Evolutionary conservation across 2,797 vertebrate species (phyloP).

Genomic region (Nyctalus aviator): DNA sequence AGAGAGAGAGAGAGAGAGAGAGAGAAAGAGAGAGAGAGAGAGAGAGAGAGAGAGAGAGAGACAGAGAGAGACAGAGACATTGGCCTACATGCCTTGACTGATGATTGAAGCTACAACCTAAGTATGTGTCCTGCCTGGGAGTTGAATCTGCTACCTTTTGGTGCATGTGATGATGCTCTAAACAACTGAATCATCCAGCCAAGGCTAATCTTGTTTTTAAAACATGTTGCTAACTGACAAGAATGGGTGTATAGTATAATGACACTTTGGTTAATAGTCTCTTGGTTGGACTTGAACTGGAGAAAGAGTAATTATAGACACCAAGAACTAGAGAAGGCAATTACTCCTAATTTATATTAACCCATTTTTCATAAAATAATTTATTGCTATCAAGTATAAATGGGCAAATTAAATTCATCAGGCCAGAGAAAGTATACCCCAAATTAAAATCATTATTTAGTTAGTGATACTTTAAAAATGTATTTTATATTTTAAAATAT

Average conservation of each 20-base stretch:
- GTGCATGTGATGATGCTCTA: neutral
- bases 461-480: slow-evolving; percentile 30
- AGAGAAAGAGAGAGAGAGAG: neutral
- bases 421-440: neutral
- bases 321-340: neutral
- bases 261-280: neutral
- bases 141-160: neutral
- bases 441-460: slow-evolving; percentile 22
- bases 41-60: too few species aligned
- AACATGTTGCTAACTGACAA: neutral
- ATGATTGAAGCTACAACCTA: neutral
- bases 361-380: neutral
- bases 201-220: neutral
- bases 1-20: too few species aligned
- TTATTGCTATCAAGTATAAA: neutral
- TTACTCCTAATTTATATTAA: slow-evolving; percentile 21
- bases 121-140: neutral
- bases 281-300: neutral
- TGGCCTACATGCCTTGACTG: neutral
- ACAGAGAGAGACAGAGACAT: neutral
- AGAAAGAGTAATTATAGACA: neutral
- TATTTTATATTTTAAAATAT: neutral
- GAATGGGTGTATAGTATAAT: neutral
- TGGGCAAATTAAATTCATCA: slow-evolving; percentile 8
- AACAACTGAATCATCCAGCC: neutral